Base-by-base conservation (phyloP, 2,888 invertebrate genomes). In the Netelia fuscicornis region DNA sequence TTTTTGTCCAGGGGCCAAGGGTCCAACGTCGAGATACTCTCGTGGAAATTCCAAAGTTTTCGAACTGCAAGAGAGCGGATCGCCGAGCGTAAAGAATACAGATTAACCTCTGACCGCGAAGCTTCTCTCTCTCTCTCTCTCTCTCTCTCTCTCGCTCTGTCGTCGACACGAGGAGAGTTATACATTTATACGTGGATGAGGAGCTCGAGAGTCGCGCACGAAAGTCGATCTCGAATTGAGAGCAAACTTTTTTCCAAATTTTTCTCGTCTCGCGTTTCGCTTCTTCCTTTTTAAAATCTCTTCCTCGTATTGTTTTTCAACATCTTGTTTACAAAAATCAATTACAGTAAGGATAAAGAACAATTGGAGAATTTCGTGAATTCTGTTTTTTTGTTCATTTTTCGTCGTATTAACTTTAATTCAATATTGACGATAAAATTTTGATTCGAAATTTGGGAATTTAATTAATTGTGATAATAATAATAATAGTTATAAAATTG, bases 101-200 rank as follows among this genome's bases (percentile, higher is more conserved):
- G 90, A 92, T 91, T 90, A 90, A 88, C 89, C 88, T 90, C 87
- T 88, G 88, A 89, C 89, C 88, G 86, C 86, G 70, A 86, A 83
- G 83, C 56, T 9, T 23, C 86, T 80, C 86, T 86, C 52, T 25
- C 62, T 70, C 70, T 70, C 70, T 25, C 30, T 25, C 23, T 44
- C 25, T 23, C 86, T 80, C 86, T 86, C 52, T 25, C 62, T 70
- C 70, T 70, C 70, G 48, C 30, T 25, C 23, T 44, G 64, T 80
- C 72, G 60, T 44, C 52, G 64, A 30, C 17, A 42, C 20, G 37
- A 20, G 6, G 2, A 25, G 13, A 64, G 64, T 25, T 30, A 30
- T 23, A 20, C 58, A 71, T 70, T 11, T 48, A 75, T 58, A 80
- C 54, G 25, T 48, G 60, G 67, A 81, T 74, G 77, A 64, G 30